These are phyloP conservation scores for Agelaius tricolor DNA, from an alignment of 2,113 vertebrate species.

Conservation along the genomic window DNA sequence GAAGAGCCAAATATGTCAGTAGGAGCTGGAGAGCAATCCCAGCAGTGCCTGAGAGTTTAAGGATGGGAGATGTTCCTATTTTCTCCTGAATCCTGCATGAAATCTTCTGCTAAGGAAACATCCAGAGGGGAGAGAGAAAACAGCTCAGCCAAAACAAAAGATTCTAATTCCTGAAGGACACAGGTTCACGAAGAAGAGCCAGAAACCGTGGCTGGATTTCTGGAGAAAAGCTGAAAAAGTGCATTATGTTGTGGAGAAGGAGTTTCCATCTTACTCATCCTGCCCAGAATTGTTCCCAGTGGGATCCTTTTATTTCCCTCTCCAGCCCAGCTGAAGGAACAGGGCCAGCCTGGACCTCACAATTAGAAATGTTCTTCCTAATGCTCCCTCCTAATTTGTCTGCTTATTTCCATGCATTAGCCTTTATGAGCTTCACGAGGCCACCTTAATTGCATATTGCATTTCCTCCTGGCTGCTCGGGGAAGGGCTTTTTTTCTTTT, in stretches of 20 bases:
- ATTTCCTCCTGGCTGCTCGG: conserved; percentile 2
- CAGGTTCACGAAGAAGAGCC: neutral
- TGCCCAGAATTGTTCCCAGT: neutral
- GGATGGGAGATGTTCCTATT: neutral
- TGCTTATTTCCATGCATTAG: conserved; percentile 28
- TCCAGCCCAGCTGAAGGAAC: neutral
- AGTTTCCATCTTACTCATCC: conserved; percentile 18
- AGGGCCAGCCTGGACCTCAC: neutral
- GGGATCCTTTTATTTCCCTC: neutral
- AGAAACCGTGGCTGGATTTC: neutral
- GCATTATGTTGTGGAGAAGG: neutral
- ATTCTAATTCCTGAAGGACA: neutral
- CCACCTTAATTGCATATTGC: conserved; percentile 52
- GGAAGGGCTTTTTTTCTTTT: neutral
- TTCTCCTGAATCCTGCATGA: neutral
- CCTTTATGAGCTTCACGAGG: neutral
- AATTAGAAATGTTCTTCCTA: conserved; percentile 6
- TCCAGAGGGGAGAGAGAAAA: neutral
- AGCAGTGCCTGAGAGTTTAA: neutral
- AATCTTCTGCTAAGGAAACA: neutral
- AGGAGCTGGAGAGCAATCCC: neutral
- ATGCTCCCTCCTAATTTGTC: neutral
- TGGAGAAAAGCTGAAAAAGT: neutral
- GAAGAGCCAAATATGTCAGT: neutral
- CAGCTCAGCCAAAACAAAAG: neutral